phyloP scores from a whole-genome alignment of 2,797 vertebrate species.

The Hozukius guyotensis region DNA sequence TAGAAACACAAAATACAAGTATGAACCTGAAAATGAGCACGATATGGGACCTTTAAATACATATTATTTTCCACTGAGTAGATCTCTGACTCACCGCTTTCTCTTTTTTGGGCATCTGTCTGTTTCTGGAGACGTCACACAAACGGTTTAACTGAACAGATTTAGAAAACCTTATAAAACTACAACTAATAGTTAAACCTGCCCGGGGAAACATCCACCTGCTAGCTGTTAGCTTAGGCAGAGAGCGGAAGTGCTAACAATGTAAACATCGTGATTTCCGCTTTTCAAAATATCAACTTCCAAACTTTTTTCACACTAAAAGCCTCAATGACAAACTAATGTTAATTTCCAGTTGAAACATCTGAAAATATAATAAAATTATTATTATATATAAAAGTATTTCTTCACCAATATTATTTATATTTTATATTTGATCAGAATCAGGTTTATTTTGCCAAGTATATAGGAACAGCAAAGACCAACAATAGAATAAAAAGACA shows the following conservation, averaged over 20 bases:
- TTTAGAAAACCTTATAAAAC: neutral
- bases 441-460: too few relatives aligned
- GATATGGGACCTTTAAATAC: too few relatives aligned
- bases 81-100: constrained; percentile 33
- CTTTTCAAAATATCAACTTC: constrained; percentile 27
- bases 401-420: neutral
- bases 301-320: neutral
- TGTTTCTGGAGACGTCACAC: neutral
- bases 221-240: neutral
- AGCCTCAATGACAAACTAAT: neutral
- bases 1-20: too few relatives aligned
- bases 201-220: constrained; percentile 18
- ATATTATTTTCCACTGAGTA: too few relatives aligned
- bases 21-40: too few relatives aligned
- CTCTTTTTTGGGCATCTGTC: constrained; percentile 58
- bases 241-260: neutral
- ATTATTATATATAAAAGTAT: neutral
- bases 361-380: neutral
- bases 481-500: too few relatives aligned
- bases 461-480: too few relatives aligned
- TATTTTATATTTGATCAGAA: too few relatives aligned
- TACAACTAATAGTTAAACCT: fast-evolving
- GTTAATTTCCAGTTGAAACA: neutral
- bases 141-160: neutral
- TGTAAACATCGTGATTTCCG: constrained; percentile 34